Evolutionary conservation across 2,113 vertebrate species (phyloP).

Genomic region (Dipodomys stephensi): DNA sequence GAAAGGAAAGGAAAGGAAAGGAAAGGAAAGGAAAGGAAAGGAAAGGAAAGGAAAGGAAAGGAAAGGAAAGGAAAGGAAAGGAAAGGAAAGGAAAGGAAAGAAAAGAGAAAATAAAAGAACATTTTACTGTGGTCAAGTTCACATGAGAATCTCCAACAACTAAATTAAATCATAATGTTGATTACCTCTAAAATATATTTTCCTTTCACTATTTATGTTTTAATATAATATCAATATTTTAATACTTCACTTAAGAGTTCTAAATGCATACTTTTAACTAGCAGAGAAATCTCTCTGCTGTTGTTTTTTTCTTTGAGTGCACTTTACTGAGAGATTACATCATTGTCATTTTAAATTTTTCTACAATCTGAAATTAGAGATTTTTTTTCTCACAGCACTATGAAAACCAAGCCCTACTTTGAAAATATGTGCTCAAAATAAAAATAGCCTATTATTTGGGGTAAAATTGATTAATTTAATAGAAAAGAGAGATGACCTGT

Average conservation of each 20-base stretch:
- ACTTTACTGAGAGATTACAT: background rate
- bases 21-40: too few species aligned
- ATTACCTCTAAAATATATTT: background rate
- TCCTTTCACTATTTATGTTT: constrained; percentile 3
- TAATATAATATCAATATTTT: background rate
- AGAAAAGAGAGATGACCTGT: background rate
- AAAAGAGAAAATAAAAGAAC: too few species aligned
- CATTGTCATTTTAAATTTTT: background rate
- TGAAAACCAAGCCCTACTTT: constrained; percentile 10
- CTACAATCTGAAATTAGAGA: background rate
- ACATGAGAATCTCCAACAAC: background rate
- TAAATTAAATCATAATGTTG: background rate
- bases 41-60: too few species aligned
- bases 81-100: too few species aligned
- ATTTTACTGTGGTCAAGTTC: background rate
- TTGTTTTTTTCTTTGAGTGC: background rate
- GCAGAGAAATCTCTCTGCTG: background rate
- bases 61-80: too few species aligned
- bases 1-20: too few species aligned
- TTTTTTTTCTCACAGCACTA: background rate
- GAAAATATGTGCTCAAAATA: constrained; percentile 7
- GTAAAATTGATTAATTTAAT: background rate
- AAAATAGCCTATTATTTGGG: background rate
- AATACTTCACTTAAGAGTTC: constrained; percentile 24
- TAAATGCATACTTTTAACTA: background rate